Conservation (phyloP, 2,797 vertebrate genomes). For the Hemibagrus guttatus region DNA sequence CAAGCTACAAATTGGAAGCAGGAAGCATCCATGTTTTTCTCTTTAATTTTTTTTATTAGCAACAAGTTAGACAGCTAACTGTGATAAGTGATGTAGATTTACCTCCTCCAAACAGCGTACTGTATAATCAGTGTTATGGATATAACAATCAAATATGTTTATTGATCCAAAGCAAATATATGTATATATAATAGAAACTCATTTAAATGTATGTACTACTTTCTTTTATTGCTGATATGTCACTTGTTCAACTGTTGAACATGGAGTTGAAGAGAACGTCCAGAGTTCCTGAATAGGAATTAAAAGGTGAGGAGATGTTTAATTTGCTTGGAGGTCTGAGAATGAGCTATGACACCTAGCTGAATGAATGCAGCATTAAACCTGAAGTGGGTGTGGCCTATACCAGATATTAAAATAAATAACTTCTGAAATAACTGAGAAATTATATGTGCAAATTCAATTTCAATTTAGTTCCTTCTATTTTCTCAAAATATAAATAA, state of each 20-base stretch:
- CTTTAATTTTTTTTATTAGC: neutral
- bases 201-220: neutral
- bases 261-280: neutral
- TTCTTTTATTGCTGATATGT: neutral
- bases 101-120: neutral
- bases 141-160: neutral
- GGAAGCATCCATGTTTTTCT: neutral
- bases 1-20: neutral
- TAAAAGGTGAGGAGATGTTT: neutral
- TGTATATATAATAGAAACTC: neutral
- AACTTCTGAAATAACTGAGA: no score
- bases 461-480: no score
- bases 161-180: neutral
- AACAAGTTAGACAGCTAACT: neutral
- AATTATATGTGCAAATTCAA: no score
- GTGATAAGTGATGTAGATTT: neutral
- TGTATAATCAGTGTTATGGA: neutral
- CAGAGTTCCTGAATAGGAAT: neutral
- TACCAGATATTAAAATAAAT: neutral
- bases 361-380: neutral
- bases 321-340: neutral
- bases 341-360: neutral
- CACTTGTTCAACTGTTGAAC: neutral
- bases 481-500: no score
- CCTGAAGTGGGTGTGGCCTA: neutral